A percentile compares a stretch with the other conserved stretches of the same genome.
Evolutionary conservation across 2,797 vertebrate species (phyloP).

Genomic region (Iguana delicatissima): DNA sequence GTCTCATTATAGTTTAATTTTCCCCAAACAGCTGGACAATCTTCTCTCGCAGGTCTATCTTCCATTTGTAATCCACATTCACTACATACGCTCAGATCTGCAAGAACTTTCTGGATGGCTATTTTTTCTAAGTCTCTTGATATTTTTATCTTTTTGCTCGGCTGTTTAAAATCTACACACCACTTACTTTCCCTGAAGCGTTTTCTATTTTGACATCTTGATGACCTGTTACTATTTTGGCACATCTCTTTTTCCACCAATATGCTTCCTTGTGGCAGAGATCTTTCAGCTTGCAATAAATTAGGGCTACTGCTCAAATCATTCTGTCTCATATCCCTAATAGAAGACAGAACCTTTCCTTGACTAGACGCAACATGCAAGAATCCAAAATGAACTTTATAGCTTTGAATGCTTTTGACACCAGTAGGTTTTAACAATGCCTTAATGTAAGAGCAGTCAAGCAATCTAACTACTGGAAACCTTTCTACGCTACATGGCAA

Average conservation of each 20-base stretch:
- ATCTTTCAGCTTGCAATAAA: conserved; percentile 50
- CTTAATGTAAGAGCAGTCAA: conserved; percentile 67
- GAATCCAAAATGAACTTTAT: conserved; percentile 61
- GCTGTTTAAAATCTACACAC: conserved; percentile 59
- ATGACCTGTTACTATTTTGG: conserved; percentile 56
- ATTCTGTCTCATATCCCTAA: conserved; percentile 54
- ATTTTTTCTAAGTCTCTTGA: conserved; percentile 59
- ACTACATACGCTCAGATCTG: neutral
- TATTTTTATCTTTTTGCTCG: conserved; percentile 69
- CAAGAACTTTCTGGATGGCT: conserved; percentile 35
- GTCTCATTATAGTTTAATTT: conserved; percentile 49
- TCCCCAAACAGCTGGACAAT: conserved; percentile 50
- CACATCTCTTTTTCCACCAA: conserved; percentile 52
- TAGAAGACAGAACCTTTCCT: conserved; percentile 48
- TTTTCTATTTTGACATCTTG: conserved; percentile 64
- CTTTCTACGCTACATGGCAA: conserved; percentile 60
- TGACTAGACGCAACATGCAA: conserved; percentile 54
- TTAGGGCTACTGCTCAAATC: conserved; percentile 37
- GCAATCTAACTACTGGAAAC: conserved; percentile 70
- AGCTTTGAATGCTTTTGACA: conserved; percentile 51
- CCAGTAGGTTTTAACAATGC: conserved; percentile 64
- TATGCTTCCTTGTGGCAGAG: conserved; percentile 32
- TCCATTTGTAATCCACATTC: conserved; percentile 47
- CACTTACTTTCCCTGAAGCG: conserved; percentile 44
- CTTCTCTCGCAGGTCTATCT: conserved; percentile 44